phyloP scores from a whole-genome alignment of 1,140 invertebrate species.

The Papilio xuthus region DNA sequence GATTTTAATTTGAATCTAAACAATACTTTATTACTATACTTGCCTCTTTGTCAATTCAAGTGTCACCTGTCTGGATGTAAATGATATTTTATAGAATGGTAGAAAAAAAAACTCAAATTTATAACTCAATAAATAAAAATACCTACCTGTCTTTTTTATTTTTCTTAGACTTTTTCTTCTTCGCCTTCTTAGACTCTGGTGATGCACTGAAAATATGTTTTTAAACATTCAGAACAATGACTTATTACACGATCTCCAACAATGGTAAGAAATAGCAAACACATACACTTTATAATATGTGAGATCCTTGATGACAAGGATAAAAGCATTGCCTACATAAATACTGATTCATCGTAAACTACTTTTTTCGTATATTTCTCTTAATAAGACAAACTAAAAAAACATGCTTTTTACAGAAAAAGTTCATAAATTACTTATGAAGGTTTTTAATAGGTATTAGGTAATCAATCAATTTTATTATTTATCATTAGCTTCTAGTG shows the following conservation, averaged over 20 bases:
- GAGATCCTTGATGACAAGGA: neutral
- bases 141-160: constrained; percentile 86
- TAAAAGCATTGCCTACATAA: neutral
- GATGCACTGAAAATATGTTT: constrained; percentile 80
- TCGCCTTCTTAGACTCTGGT: constrained; percentile 84
- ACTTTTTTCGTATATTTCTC: neutral
- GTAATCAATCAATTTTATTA: no score
- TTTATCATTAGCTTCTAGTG: no score
- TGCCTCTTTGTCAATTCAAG: constrained; percentile 71
- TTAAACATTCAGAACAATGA: constrained; percentile 11
- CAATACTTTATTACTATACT: constrained; percentile 51
- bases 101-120: constrained; percentile 44
- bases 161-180: constrained; percentile 87
- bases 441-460: no score
- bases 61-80: constrained; percentile 71
- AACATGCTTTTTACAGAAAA: no score
- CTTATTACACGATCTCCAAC: neutral
- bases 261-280: neutral
- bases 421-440: no score
- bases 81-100: constrained; percentile 53
- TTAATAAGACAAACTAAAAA: neutral
- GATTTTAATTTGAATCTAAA: constrained; percentile 38
- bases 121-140: constrained; percentile 39
- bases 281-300: neutral
- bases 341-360: neutral